Base-by-base conservation (phyloP, 2,113 vertebrate species). In the Ariopsis seemanni region DNA sequence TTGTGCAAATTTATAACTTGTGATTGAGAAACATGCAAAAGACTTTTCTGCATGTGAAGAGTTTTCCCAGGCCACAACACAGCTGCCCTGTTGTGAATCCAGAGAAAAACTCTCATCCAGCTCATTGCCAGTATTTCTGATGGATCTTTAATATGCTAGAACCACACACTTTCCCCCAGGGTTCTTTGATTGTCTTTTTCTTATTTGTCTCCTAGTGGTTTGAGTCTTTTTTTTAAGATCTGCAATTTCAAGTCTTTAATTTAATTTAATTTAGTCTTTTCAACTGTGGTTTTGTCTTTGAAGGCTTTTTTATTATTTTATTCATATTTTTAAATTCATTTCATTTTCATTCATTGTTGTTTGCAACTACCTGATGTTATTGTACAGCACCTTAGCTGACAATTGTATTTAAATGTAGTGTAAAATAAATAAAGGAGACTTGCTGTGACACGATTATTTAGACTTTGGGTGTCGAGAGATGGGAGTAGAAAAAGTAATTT, bases 1-100 rank as follows among this genome's bases (percentile, higher is more conserved):
- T 42, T 42, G 42, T 42, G 42, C 42, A 42, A 42, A 42, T 42
- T 42, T 42, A 42, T 42, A 42, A 42, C 3, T 42, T 42, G 42
- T 50, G 69, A 42, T 72, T 72, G 69, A 34, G 34, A 42, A 34
- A 42, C 30, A 42, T 42, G 30, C 30, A 42, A 72, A 17, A 42
- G 10, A 20, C 18, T 4, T 48, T 22, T 74, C 71, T 22, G 48
- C 20, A 52, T 77, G 11, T 52, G 48, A 52, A 77, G 20, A 1
- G 9, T 52, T 77, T 77, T 77, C 5, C 22, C 48, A 75, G 72
- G 25, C 72, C 20, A 52, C 8, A 50, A 9, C 72, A 50, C 72
- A 77, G 74, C 22, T 77, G 74, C 18, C 75, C 52, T 77, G 20
- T 52, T 75, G 11, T 77, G 74, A 77, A 77, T 20, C 74, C 74